phyloP scores from a whole-genome alignment of 2,888 invertebrate species.

The Bursaphelenchus okinawaensis region DNA sequence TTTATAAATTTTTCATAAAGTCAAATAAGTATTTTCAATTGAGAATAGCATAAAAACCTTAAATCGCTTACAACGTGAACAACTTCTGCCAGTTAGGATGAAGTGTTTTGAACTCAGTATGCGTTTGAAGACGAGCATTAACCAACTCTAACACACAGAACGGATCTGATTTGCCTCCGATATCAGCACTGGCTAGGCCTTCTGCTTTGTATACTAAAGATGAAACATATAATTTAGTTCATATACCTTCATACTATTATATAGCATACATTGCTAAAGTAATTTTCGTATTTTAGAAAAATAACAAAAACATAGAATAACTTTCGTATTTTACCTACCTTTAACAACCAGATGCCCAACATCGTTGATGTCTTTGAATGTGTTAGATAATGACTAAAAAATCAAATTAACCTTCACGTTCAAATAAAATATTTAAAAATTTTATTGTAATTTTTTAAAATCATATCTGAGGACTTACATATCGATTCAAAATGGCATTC shows the following conservation, averaged over 20 bases:
- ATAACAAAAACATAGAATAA: not conserved
- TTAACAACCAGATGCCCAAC: constrained; percentile 90
- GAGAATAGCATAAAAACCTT: not conserved
- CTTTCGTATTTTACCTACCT: constrained; percentile 57
- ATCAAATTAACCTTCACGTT: constrained; percentile 13
- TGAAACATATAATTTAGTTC: not conserved
- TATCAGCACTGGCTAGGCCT: constrained; percentile 85
- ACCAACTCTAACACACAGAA: constrained; percentile 85
- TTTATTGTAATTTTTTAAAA: not conserved
- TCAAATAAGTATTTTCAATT: too few relatives aligned
- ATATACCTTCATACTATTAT: too few relatives aligned
- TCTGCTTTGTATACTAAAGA: constrained; percentile 70
- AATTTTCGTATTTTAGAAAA: too few relatives aligned
- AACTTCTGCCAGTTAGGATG: constrained; percentile 96
- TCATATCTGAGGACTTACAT: constrained; percentile 24
- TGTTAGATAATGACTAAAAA: constrained; percentile 67
- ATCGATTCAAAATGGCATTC: constrained; percentile 28
- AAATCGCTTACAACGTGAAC: constrained; percentile 76
- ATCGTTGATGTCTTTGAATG: constrained; percentile 73
- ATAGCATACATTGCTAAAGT: too few relatives aligned
- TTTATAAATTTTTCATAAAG: too few relatives aligned
- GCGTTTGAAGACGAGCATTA: constrained; percentile 88
- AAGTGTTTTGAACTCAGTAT: constrained; percentile 95
- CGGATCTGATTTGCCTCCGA: constrained; percentile 89
- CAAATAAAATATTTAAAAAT: not conserved